Base-by-base conservation (phyloP, 2,888 invertebrate species). In the Calliopum simillimum region DNA sequence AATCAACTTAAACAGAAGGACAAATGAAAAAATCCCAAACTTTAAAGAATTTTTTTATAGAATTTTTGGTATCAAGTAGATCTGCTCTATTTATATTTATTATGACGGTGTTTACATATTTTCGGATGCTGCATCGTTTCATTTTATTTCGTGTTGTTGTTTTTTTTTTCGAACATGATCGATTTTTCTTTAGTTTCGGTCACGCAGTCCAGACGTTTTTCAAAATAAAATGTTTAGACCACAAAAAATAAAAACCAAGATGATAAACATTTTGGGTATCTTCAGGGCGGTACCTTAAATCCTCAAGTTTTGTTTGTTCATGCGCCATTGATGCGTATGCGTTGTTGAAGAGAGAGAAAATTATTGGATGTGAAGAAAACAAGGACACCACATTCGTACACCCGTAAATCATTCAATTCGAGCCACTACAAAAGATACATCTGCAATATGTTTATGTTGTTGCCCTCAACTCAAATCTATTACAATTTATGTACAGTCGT, bases 301-400 rank as follows among this genome's bases (percentile, higher is more conserved):
- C 41, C 14, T 25, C 43, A 33, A 2, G 8, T 14, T 56, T 61
- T 69, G 51, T 64, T 58, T 66, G 70, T 68, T 59, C 71, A 73
- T 70, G 73, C 73, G 71, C 73, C 68, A 73, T 71, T 62, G 46
- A 59, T 23, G 14, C 23, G 56, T 33, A 14, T 12, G 19, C 11
- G 49, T 16, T 33, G 8, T 33, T 33, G 33, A 8, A 6, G 33
- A 33, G 8, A 33, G n/a, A 56, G 43, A 46, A 14, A 46, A 53
- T 2, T 43, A 25, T 5, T 55, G 13, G 19, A 19, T n/a, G 19
- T 14, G 16, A 46, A 44, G 66, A 33, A 41, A 33, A 58, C 46
- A 41, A 69, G 11, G 49, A 55, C 13, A 44, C 19, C 58, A n/a
- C 46, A 4, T 53, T 21, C 56, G 33, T 33, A 46, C 25, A 46